Conservation (phyloP, 2,797 vertebrate genomes). For the Epinephelus malabaricus region DNA sequence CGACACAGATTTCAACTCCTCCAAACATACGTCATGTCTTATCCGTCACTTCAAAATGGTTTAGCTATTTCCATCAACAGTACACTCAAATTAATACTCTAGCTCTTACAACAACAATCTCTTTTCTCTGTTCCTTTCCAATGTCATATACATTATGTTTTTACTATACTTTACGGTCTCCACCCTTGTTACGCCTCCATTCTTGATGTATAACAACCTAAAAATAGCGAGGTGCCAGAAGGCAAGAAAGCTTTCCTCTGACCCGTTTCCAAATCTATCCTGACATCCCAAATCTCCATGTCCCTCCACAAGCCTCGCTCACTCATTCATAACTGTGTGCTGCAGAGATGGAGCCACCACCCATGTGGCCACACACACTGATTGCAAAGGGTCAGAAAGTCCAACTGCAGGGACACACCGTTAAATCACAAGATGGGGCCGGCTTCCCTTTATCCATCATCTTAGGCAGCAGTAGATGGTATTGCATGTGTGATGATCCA, state of each 20-base stretch:
- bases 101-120: not conserved
- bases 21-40: constrained; percentile 5
- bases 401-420: constrained; percentile 9
- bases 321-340: constrained; percentile 48
- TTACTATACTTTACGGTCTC: not conserved
- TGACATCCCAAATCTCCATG: constrained; percentile 54
- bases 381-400: constrained; percentile 28
- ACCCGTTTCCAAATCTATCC: constrained; percentile 55
- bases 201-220: constrained; percentile 24
- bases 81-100: not conserved
- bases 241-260: constrained; percentile 39
- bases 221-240: constrained; percentile 48
- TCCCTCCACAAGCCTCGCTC: constrained; percentile 23
- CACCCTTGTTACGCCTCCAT: constrained; percentile 17
- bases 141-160: not conserved
- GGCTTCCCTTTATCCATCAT: constrained; percentile 19
- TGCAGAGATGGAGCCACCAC: constrained; percentile 32
- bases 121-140: not conserved
- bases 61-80: not conserved
- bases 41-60: constrained; percentile 4
- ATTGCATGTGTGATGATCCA: not conserved
- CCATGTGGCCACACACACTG: constrained; percentile 42
- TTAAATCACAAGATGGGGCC: constrained; percentile 8
- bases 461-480: not conserved
- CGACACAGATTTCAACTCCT: not conserved